Conservation (phyloP, 2,113 vertebrate species). For the Limnothrissa miodon region DNA sequence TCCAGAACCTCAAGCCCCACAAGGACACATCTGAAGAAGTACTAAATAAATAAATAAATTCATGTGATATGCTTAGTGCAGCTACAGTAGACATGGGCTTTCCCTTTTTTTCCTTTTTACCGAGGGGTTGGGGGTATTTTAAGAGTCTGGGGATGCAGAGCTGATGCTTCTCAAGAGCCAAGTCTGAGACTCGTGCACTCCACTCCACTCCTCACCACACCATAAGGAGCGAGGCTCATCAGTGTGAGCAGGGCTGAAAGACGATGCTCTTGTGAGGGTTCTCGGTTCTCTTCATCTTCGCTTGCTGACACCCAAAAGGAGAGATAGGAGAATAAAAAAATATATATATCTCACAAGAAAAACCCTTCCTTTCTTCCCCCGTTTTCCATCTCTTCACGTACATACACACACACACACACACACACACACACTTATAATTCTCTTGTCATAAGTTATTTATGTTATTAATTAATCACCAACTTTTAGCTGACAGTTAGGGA, state of each 20-base stretch:
- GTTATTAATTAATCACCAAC: neutral
- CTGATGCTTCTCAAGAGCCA: slow-evolving; percentile 8
- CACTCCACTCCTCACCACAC: slow-evolving; percentile 4
- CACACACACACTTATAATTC: neutral
- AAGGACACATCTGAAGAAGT: neutral
- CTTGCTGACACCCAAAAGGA: neutral
- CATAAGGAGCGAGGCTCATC: neutral
- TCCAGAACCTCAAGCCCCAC: neutral
- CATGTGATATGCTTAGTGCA: neutral
- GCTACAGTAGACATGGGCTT: neutral
- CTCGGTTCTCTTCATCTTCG: neutral
- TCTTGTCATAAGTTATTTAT: neutral
- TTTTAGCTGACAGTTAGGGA: neutral
- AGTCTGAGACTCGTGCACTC: neutral
- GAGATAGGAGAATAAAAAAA: neutral
- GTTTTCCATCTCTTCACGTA: neutral
- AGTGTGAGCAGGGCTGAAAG: neutral
- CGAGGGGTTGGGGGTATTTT: neutral
- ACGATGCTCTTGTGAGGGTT: neutral
- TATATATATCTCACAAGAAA: neutral
- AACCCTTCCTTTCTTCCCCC: neutral
- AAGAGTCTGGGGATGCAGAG: neutral
- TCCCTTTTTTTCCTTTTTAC: neutral
- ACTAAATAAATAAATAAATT: neutral
- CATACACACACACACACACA: neutral